phyloP scores from a whole-genome alignment of 2,113 vertebrate species.

The Pachypanchax playfairii region DNA sequence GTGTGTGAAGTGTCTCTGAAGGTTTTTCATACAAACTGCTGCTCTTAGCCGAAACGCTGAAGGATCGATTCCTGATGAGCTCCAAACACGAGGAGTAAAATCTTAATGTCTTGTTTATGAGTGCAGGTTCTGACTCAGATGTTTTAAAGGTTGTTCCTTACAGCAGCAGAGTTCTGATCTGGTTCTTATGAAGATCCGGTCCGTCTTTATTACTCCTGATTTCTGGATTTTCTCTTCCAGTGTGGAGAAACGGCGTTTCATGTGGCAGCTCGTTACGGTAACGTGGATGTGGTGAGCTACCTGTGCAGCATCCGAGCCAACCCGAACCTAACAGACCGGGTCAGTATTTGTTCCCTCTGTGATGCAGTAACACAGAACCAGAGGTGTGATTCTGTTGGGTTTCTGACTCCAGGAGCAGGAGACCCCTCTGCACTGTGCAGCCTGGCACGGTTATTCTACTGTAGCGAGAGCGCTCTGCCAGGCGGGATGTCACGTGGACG shows the following conservation, averaged over 20 bases:
- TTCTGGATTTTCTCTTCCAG: slow-evolving; percentile 66
- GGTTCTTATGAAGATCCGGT: background rate
- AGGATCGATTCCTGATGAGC: background rate
- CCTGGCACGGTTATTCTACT: slow-evolving; percentile 94
- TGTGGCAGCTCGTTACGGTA: slow-evolving; percentile 93
- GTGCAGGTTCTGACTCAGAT: too few relatives aligned
- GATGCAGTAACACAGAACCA: too few relatives aligned
- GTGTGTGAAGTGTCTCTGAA: background rate
- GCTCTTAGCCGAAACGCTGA: background rate
- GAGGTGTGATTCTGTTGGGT: background rate
- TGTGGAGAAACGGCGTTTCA: slow-evolving; percentile 96
- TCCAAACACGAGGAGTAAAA: background rate
- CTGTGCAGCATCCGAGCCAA: slow-evolving; percentile 90
- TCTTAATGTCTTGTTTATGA: slow-evolving; percentile 8
- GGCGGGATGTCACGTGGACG: slow-evolving; percentile 85
- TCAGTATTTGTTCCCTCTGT: slow-evolving; percentile 34
- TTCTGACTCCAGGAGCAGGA: slow-evolving; percentile 87
- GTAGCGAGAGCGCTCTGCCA: slow-evolving; percentile 90
- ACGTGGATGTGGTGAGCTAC: slow-evolving; percentile 93
- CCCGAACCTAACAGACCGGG: slow-evolving; percentile 91
- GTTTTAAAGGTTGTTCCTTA: too few relatives aligned
- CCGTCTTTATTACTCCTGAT: background rate
- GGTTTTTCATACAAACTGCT: background rate
- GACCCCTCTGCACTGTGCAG: slow-evolving; percentile 93
- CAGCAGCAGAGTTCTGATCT: too few relatives aligned